A percentile compares a stretch with the other conserved stretches of the same genome.
Conservation (phyloP, 2,888 invertebrate genomes). For the Caenorhabditis zanzibari region DNA sequence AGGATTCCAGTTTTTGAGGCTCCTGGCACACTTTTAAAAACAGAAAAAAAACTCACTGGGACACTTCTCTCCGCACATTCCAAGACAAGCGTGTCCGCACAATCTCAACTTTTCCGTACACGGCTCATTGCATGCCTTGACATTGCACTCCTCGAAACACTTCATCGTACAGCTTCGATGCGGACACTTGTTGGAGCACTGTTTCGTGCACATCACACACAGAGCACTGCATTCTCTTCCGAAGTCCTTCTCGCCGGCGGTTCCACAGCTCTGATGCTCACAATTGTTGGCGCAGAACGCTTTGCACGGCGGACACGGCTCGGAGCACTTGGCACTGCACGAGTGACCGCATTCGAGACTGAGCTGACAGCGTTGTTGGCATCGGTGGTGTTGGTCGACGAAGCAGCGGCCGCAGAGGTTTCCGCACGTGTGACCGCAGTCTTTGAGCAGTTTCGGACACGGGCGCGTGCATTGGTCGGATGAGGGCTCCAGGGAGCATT, state of each 20-base stretch:
- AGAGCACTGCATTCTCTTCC: conserved; percentile 74
- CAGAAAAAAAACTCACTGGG: conserved; percentile 83
- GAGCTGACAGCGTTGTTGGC: conserved; percentile 85
- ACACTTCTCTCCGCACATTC: conserved; percentile 88
- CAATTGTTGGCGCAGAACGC: conserved; percentile 44
- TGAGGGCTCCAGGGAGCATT: conserved; percentile 3
- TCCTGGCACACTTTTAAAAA: no score
- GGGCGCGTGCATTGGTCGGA: conserved; percentile 29
- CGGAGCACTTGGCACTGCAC: conserved; percentile 80
- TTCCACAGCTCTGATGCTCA: conserved; percentile 56
- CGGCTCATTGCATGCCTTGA: conserved; percentile 83
- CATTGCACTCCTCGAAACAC: conserved; percentile 84
- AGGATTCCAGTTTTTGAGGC: no score
- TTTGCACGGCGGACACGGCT: conserved; percentile 83
- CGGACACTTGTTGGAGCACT: conserved; percentile 84
- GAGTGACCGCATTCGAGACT: conserved; percentile 87
- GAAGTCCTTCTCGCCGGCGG: conserved; percentile 28
- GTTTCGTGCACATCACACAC: conserved; percentile 83
- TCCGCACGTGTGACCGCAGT: conserved; percentile 56
- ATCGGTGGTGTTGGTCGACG: conserved; percentile 63
- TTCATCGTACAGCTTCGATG: conserved; percentile 82
- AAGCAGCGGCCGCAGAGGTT: conserved; percentile 45
- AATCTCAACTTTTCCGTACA: conserved; percentile 82
- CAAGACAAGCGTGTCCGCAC: conserved; percentile 88
- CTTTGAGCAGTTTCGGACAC: conserved; percentile 27